Evolutionary conservation across 1,140 invertebrate genomes (phyloP).

Genomic region (Bombus difficillimus): DNA sequence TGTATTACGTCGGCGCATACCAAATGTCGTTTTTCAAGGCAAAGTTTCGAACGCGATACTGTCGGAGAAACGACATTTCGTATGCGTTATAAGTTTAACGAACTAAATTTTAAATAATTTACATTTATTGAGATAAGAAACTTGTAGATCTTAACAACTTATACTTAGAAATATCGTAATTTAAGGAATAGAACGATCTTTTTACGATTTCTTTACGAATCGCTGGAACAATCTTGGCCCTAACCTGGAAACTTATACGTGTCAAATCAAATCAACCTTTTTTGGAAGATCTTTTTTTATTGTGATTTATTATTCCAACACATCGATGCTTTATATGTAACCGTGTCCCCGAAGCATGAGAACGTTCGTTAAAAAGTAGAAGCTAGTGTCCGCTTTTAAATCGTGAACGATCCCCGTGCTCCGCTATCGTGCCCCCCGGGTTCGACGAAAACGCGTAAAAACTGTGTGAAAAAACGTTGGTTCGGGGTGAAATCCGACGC

Average conservation of each 20-base stretch:
- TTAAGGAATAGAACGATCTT: not conserved
- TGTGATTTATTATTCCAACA: slow-evolving; percentile 11
- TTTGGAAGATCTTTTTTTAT: not conserved
- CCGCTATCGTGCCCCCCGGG: slow-evolving; percentile 53
- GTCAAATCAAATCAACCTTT: not conserved
- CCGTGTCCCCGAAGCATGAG: slow-evolving; percentile 64
- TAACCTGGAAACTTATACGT: too few species aligned
- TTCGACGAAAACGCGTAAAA: slow-evolving; percentile 73
- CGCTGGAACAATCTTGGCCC: not conserved
- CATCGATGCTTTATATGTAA: not conserved
- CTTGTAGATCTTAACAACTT: not conserved
- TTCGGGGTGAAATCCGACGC: slow-evolving; percentile 81
- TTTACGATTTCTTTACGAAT: not conserved
- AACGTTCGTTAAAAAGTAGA: slow-evolving; percentile 72
- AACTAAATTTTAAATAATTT: too few species aligned
- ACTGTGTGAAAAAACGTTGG: slow-evolving; percentile 83
- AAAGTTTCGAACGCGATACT: too few species aligned
- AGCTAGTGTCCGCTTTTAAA: slow-evolving; percentile 43
- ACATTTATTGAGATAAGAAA: too few species aligned
- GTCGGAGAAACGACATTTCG: too few species aligned
- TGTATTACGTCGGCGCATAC: not conserved
- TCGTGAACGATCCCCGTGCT: slow-evolving; percentile 37
- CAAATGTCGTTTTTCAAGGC: too few species aligned
- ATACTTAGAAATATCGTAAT: not conserved
- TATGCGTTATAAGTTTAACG: too few species aligned